These are phyloP conservation scores for Lophura nycthemera DNA, from an alignment of 2,113 vertebrate genomes.

Conservation along the genomic window DNA sequence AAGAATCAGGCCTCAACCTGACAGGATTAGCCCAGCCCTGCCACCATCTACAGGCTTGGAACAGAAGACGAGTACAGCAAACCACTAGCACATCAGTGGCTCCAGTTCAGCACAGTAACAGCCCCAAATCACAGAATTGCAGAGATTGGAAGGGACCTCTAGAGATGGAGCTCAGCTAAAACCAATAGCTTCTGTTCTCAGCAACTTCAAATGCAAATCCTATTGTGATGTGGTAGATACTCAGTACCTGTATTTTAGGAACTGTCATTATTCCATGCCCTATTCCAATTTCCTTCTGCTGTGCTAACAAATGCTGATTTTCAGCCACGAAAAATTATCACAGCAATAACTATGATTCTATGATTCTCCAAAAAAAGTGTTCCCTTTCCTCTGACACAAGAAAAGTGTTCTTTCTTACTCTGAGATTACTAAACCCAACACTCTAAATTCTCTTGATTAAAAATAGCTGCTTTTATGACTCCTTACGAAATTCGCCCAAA, in stretches of 20 bases:
- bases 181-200: background rate
- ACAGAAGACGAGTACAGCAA: background rate
- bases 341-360: background rate
- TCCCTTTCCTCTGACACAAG: background rate
- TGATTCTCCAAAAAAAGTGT: background rate
- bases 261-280: background rate
- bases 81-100: background rate
- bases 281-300: background rate
- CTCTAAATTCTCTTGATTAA: background rate
- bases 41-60: background rate
- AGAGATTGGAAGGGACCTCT: no score
- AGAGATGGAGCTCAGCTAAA: background rate
- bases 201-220: background rate
- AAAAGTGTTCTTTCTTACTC: rapidly evolving
- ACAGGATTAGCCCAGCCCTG: rapidly evolving
- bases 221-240: background rate
- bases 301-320: background rate
- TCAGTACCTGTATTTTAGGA: background rate
- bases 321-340: background rate
- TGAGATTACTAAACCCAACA: background rate
- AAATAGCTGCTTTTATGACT: background rate
- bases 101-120: background rate
- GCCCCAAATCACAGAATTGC: background rate
- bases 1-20: background rate
- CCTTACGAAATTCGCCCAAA: background rate